phyloP scores from a whole-genome alignment of 2,797 vertebrate species.

The Microcaecilia unicolor region DNA sequence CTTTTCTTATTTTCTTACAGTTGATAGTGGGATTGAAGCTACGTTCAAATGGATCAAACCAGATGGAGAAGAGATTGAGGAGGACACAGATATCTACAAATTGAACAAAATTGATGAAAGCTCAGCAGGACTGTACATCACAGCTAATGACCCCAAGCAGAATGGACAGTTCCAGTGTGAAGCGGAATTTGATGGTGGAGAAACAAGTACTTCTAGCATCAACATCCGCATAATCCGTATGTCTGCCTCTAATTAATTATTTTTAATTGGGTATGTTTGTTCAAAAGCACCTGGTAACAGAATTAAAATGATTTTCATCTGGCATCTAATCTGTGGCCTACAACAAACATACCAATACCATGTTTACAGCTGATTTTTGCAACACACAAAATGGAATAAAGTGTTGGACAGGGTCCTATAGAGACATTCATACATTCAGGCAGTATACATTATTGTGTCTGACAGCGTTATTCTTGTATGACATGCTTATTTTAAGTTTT shows the following conservation, averaged over 20 bases:
- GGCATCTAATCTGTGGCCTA: too few relatives aligned
- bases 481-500: too few relatives aligned
- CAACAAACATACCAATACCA: too few relatives aligned
- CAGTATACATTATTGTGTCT: too few relatives aligned
- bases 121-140: neutral
- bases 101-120: neutral
- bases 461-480: too few relatives aligned
- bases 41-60: neutral
- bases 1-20: neutral
- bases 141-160: neutral
- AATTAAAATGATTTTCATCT: too few relatives aligned
- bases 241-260: neutral
- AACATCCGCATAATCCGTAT: constrained; percentile 1
- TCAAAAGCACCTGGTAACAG: neutral
- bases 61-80: neutral
- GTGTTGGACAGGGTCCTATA: too few relatives aligned
- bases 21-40: neutral
- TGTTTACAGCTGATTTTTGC: too few relatives aligned
- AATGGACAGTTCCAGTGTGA: neutral
- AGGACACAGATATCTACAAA: neutral
- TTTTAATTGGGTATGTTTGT: neutral
- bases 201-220: neutral
- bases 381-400: too few relatives aligned
- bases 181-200: neutral
- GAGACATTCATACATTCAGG: too few relatives aligned